phyloP scores from a whole-genome alignment of 2,888 invertebrate genomes.

The Panopea generosa region DNA sequence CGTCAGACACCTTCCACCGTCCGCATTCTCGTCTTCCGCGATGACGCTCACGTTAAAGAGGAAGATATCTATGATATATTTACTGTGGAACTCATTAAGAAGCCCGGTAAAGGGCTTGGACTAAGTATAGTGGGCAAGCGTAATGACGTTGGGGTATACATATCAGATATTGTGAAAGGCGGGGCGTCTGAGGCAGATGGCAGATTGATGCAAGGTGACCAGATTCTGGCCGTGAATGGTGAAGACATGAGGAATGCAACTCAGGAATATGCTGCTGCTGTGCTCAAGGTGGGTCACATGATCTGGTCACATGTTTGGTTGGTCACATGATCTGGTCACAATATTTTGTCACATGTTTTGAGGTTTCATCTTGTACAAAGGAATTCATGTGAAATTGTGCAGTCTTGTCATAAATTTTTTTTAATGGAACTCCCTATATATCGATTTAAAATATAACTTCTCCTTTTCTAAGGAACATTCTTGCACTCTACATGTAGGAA shows the following conservation, averaged over 20 bases:
- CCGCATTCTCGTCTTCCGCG: slow-evolving; percentile 92
- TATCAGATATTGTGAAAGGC: slow-evolving; percentile 96
- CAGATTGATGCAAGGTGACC: slow-evolving; percentile 95
- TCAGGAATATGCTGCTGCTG: slow-evolving; percentile 94
- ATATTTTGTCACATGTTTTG: not conserved
- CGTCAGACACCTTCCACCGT: slow-evolving; percentile 93
- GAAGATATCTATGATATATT: slow-evolving; percentile 89
- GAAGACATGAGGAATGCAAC: slow-evolving; percentile 88
- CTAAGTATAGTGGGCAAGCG: slow-evolving; percentile 92
- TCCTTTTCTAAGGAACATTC: too few relatives aligned
- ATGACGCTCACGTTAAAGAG: slow-evolving; percentile 85
- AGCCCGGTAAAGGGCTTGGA: slow-evolving; percentile 91
- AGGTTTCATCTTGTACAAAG: too few relatives aligned
- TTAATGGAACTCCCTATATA: too few relatives aligned
- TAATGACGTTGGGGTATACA: slow-evolving; percentile 93
- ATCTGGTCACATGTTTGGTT: not conserved
- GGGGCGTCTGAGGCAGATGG: slow-evolving; percentile 94
- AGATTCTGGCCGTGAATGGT: slow-evolving; percentile 94
- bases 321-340: not conserved
- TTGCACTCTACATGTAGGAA: too few relatives aligned
- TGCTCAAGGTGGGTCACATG: slow-evolving; percentile 91
- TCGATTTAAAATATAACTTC: too few relatives aligned
- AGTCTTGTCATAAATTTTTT: too few relatives aligned
- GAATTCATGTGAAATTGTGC: too few relatives aligned
- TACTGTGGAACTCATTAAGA: slow-evolving; percentile 92